Percentiles rank a stretch among this genome's conserved stretches.
phyloP scores from a whole-genome alignment of 2,797 vertebrate species.

The Echeneis naucrates region DNA sequence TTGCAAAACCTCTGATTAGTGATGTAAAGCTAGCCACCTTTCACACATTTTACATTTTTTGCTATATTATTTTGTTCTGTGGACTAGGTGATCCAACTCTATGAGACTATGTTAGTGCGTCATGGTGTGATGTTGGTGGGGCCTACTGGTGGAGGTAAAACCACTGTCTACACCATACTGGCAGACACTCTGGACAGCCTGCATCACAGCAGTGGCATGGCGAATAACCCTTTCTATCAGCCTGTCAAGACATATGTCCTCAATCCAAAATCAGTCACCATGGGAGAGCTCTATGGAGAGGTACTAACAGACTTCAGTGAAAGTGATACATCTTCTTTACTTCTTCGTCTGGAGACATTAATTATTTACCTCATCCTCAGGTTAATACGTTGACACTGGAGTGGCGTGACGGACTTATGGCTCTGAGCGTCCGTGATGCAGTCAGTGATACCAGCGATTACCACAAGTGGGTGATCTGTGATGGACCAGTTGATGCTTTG shows the following conservation, averaged over 20 bases:
- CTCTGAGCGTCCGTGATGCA: constrained; percentile 88
- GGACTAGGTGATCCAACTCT: constrained; percentile 90
- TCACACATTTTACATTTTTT: neutral
- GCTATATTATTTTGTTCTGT: neutral
- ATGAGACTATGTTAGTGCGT: constrained; percentile 92
- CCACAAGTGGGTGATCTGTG: constrained; percentile 92
- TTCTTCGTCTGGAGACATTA: neutral
- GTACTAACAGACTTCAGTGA: constrained; percentile 28
- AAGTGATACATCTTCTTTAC: neutral
- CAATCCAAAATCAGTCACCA: constrained; percentile 93
- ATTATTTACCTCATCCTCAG: constrained; percentile 64
- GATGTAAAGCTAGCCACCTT: neutral
- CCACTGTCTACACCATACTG: constrained; percentile 87
- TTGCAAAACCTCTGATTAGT: neutral
- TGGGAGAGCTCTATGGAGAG: constrained; percentile 86
- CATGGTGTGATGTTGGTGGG: constrained; percentile 94
- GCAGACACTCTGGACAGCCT: constrained; percentile 87
- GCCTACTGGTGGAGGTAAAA: constrained; percentile 91
- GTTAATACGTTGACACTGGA: constrained; percentile 89
- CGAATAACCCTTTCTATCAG: constrained; percentile 84
- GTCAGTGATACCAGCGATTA: constrained; percentile 84
- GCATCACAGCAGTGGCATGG: constrained; percentile 64
- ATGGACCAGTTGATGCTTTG: constrained; percentile 91
- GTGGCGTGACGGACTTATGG: constrained; percentile 93
- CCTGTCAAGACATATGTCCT: constrained; percentile 88